These are phyloP conservation scores for Gorsachius goisagi DNA, from an alignment of 2,113 vertebrate species.

Conservation along the genomic window DNA sequence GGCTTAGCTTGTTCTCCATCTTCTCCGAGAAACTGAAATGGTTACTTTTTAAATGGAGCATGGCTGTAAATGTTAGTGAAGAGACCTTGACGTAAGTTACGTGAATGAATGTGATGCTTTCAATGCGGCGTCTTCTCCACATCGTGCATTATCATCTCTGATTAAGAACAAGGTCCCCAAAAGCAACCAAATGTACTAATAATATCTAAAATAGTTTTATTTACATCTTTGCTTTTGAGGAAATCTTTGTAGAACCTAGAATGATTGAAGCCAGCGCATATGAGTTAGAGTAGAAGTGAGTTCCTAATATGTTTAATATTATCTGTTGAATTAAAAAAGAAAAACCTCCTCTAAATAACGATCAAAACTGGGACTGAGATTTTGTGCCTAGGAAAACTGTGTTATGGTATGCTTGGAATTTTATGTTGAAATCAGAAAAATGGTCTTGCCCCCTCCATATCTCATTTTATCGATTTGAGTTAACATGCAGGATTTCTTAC, in stretches of 20 bases:
- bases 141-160: rapidly evolving
- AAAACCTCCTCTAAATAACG: neutral
- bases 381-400: neutral
- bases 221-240: neutral
- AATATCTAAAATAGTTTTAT: neutral
- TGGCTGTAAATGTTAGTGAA: neutral
- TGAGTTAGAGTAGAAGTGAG: neutral
- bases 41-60: neutral
- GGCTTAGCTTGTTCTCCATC: neutral
- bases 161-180: neutral
- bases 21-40: neutral
- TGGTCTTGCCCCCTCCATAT: neutral
- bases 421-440: neutral
- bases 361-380: neutral
- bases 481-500: rapidly evolving
- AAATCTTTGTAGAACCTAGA: neutral
- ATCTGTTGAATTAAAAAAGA: neutral
- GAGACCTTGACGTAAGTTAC: neutral
- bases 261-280: neutral
- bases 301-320: neutral
- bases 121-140: neutral
- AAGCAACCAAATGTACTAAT: neutral
- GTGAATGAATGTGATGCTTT: rapidly evolving
- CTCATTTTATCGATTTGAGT: neutral
- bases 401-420: neutral